These are phyloP conservation scores for Araneus ventricosus DNA, from an alignment of 1,140 invertebrate genomes.

Conservation along the genomic window DNA sequence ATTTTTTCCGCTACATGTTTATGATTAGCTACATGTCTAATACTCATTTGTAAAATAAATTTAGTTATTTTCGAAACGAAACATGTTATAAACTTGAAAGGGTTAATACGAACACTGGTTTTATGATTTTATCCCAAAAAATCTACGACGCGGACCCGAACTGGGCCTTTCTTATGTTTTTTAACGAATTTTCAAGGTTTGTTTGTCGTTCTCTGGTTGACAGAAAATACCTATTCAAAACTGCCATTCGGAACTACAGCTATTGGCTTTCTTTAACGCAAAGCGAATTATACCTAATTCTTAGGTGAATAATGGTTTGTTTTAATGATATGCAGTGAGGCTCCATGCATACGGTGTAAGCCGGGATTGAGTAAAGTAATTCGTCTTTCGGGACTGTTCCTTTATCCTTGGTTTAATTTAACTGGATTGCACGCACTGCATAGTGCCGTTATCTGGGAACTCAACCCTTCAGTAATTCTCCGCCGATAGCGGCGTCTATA, in stretches of 20 bases:
- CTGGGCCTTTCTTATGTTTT: too few species aligned
- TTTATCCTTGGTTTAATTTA: slow-evolving; percentile 70
- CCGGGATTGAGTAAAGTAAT: slow-evolving; percentile 56
- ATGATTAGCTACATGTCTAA: too few species aligned
- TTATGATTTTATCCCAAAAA: too few species aligned
- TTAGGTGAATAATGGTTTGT: slow-evolving; percentile 52
- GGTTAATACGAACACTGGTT: too few species aligned
- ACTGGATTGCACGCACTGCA: slow-evolving; percentile 20
- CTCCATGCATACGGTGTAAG: slow-evolving; percentile 34
- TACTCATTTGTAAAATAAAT: too few species aligned
- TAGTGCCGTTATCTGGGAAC: slow-evolving; percentile 58
- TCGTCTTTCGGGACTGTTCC: slow-evolving; percentile 53
- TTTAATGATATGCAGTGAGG: slow-evolving; percentile 54
- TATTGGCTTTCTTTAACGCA: background rate
- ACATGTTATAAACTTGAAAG: too few species aligned
- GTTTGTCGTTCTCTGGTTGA: too few species aligned
- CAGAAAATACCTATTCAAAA: background rate
- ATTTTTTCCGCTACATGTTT: too few species aligned
- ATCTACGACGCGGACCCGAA: too few species aligned
- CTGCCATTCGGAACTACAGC: background rate
- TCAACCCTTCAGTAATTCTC: slow-evolving; percentile 62
- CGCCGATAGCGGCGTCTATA: slow-evolving; percentile 31
- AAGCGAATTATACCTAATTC: slow-evolving; percentile 35
- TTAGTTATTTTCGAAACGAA: too few species aligned
- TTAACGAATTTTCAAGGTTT: too few species aligned